Conservation (phyloP, 1,140 invertebrate genomes). For the Aphaenogaster ashmeadi region DNA sequence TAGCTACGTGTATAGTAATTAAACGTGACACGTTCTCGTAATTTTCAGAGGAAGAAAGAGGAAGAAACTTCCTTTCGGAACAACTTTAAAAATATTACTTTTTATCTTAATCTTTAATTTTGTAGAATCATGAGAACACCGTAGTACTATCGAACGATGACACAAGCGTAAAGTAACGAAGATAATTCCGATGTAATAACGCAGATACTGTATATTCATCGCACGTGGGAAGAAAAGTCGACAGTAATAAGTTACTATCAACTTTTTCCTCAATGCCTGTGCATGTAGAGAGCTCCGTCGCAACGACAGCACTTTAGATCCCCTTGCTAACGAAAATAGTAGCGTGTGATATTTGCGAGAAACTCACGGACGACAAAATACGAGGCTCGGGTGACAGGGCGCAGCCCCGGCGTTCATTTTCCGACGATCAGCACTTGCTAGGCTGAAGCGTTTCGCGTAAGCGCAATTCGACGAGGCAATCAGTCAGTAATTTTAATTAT, state of each 20-base stretch:
- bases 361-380: neutral
- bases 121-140: neutral
- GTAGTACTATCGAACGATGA: neutral
- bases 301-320: neutral
- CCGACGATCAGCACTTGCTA: neutral
- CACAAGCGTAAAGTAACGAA: neutral
- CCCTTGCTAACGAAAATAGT: neutral
- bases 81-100: neutral
- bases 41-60: neutral
- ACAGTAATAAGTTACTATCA: neutral
- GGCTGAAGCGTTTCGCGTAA: neutral
- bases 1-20: constrained; percentile 4
- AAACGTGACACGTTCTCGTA: neutral
- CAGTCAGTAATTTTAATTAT: constrained; percentile 82
- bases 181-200: constrained; percentile 9
- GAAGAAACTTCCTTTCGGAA: neutral
- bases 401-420: neutral
- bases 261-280: neutral
- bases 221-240: neutral
- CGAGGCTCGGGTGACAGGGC: neutral
- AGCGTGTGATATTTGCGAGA: neutral
- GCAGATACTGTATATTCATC: neutral
- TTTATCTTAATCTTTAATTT: neutral
- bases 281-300: neutral
- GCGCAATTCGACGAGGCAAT: constrained; percentile 71